These are phyloP conservation scores for Oreochromis aureus DNA, from an alignment of 2,113 vertebrate genomes.

Conservation along the genomic window DNA sequence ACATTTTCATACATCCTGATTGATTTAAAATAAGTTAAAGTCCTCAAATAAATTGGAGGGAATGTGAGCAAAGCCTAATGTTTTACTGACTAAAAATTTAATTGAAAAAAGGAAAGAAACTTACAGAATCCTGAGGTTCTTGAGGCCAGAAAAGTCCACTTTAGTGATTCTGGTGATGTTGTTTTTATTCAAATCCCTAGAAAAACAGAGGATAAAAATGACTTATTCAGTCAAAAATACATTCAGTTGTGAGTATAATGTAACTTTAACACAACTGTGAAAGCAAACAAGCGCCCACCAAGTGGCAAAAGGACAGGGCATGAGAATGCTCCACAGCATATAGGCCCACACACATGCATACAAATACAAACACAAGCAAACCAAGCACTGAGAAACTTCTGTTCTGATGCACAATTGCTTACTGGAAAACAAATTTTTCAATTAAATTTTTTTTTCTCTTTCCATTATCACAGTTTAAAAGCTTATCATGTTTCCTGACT, in stretches of 20 bases:
- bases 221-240: neutral
- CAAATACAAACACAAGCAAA: neutral
- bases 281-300: too few relatives aligned
- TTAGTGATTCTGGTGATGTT: constrained; percentile 96
- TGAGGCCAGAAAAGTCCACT: constrained; percentile 89
- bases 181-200: constrained; percentile 93
- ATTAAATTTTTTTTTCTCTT: constrained; percentile 30
- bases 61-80: neutral
- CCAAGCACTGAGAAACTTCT: neutral
- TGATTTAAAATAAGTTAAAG: neutral
- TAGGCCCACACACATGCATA: neutral
- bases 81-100: neutral
- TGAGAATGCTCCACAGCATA: constrained; percentile 28
- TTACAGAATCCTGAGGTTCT: constrained; percentile 97
- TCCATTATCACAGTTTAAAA: constrained; percentile 51
- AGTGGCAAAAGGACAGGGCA: neutral
- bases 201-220: neutral
- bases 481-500: constrained; percentile 58
- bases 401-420: neutral
- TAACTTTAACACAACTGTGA: neutral
- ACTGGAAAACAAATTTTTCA: constrained; percentile 11
- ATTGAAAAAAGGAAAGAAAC: constrained; percentile 42
- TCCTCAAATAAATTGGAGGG: neutral
- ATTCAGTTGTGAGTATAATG: neutral
- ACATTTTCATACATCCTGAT: neutral